These are phyloP conservation scores for Cyrtonyx montezumae DNA, from an alignment of 2,113 vertebrate species.

Conservation along the genomic window DNA sequence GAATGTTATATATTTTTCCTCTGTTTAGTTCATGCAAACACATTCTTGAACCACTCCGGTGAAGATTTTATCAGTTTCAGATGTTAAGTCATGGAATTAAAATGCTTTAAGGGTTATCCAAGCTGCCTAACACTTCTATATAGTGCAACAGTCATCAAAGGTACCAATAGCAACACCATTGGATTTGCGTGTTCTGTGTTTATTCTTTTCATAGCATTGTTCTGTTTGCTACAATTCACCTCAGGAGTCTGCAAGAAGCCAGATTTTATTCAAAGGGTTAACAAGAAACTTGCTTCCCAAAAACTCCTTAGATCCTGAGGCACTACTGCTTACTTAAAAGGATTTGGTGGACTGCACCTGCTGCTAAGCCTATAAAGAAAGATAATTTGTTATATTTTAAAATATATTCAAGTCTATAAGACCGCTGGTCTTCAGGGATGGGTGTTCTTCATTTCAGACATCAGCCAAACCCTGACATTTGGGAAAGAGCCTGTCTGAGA, in stretches of 20 bases:
- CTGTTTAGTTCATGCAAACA: conserved; percentile 59
- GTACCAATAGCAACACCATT: background rate
- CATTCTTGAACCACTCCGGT: conserved; percentile 43
- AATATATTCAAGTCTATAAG: conserved; percentile 39
- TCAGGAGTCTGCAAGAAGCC: background rate
- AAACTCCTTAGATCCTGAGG: background rate
- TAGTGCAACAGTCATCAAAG: background rate
- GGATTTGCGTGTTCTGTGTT: background rate
- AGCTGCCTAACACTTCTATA: background rate
- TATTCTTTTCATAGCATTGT: background rate
- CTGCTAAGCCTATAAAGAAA: conserved; percentile 34
- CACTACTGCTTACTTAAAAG: conserved; percentile 1
- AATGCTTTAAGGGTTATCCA: conserved; percentile 30
- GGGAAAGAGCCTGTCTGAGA: conserved; percentile 3
- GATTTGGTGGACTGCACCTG: conserved; percentile 4
- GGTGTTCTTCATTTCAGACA: conserved; percentile 1
- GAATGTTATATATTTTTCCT: conserved; percentile 70
- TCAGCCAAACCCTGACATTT: conserved; percentile 20
- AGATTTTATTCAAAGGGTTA: background rate
- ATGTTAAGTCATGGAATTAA: conserved; percentile 27
- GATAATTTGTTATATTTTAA: conserved; percentile 48
- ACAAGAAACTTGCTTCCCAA: conserved; percentile 1
- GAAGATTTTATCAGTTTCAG: conserved; percentile 53
- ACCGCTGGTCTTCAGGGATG: conserved; percentile 14
- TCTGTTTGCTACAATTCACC: background rate